Base-by-base conservation (phyloP, 2,888 invertebrate genomes). In the Pammene aurita region DNA sequence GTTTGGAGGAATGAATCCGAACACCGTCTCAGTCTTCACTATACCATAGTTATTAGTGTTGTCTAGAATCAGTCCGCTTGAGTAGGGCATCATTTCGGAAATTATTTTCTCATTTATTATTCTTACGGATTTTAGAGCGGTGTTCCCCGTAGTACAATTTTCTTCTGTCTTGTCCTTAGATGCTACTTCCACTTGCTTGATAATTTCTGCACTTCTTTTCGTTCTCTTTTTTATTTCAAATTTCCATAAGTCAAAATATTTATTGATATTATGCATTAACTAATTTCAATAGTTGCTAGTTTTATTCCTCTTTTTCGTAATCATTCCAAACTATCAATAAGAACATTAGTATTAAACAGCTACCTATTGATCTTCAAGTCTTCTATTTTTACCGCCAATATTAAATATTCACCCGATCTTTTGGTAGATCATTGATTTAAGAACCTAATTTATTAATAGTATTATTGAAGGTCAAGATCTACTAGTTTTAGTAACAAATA, bases 21-120 rank as follows among this genome's bases (percentile, higher is more conserved):
- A 84, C 0, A 88, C 71, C 0, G 87, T 83, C 70, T 90, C 89
- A 0, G 88, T 89, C 66, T 89, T 90, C 18, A 89, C 84, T 67
- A 88, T 85, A 0, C 88, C 86, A 72, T 87, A 88, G 70, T 89
- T 86, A 73, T 80, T 88, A 0, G 82, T 68, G 50, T 83, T 86
- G 67, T 88, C 85, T 18, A 87, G 71, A 41, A 89, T 81, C 1
- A 88, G 63, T 0, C 84, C 85, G 9, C 83, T 81, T 0, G 88
- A 82, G 54, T 88, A 88, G 0, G 88, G 87, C 11, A 89, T 72
- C 88, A 89, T 90, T 72, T 76, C 78, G 14, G 18, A 26, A 5
- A 9, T 16, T 26, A 26, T 26, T 2, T 26, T 26, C 26, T 26
- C n/a, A n/a, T n/a, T n/a, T n/a, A n/a, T n/a, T n/a, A n/a, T n/a